Conservation (phyloP, 2,888 invertebrate genomes). For the Mythimna impura region DNA sequence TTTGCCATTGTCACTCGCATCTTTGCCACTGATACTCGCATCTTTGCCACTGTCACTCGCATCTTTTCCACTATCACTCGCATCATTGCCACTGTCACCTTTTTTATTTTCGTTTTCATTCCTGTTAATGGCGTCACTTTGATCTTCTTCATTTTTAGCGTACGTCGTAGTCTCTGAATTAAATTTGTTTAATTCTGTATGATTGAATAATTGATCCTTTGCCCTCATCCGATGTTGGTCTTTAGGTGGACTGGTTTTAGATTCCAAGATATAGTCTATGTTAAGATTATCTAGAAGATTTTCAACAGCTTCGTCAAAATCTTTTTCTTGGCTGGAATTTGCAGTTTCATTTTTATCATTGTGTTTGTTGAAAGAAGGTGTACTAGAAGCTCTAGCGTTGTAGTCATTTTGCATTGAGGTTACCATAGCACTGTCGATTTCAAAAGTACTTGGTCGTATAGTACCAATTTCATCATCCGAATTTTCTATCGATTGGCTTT, state of each 20-base stretch:
- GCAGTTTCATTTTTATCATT: not conserved
- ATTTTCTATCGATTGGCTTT: slow-evolving; percentile 1
- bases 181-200: not conserved
- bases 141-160: not conserved
- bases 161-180: not conserved
- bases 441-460: not conserved
- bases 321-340: slow-evolving; percentile 2
- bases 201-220: not conserved
- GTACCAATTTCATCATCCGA: not conserved
- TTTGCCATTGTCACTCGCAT: not conserved
- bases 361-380: not conserved
- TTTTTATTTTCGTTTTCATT: not conserved
- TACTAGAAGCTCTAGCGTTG: not conserved
- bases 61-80: not conserved
- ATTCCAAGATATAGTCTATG: slow-evolving; percentile 14
- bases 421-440: not conserved
- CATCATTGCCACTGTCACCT: not conserved
- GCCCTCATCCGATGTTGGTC: not conserved
- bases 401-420: not conserved
- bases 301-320: slow-evolving; percentile 24
- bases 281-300: slow-evolving; percentile 32
- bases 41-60: not conserved
- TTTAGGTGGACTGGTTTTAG: not conserved
- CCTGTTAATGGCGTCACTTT: not conserved
- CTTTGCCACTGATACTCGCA: not conserved